phyloP scores from a whole-genome alignment of 2,888 invertebrate species.

The Rhodophaea formosa region DNA sequence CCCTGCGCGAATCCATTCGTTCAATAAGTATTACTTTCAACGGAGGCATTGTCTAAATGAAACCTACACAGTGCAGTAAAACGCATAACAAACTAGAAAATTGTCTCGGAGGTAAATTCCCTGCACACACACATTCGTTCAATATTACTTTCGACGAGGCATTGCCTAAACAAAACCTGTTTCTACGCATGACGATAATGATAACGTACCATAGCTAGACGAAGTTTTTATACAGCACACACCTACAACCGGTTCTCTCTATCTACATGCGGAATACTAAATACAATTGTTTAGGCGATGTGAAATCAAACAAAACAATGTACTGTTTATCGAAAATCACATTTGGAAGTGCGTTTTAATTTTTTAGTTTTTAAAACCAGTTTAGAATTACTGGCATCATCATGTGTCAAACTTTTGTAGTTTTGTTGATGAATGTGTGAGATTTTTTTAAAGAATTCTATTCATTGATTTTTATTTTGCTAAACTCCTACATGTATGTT shows the following conservation, averaged over 20 bases:
- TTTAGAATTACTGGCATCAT: no score
- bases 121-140: neutral
- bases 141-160: slow-evolving; percentile 4
- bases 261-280: neutral
- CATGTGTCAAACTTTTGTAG: no score
- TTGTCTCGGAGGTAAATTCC: neutral
- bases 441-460: no score
- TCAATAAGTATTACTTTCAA: neutral
- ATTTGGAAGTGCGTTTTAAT: neutral
- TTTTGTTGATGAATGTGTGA: no score
- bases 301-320: neutral
- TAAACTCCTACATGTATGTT: no score
- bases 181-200: slow-evolving; percentile 13
- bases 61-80: no score
- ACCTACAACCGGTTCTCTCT: slow-evolving; percentile 9
- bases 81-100: neutral
- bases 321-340: neutral
- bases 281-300: neutral
- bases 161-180: slow-evolving; percentile 17
- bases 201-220: slow-evolving; percentile 11
- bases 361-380: no score
- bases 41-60: no score
- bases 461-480: no score
- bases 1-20: no score
- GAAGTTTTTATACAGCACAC: slow-evolving; percentile 4